These are phyloP conservation scores for Petaurus breviceps DNA, from an alignment of 2,113 vertebrate species.

Conservation along the genomic window DNA sequence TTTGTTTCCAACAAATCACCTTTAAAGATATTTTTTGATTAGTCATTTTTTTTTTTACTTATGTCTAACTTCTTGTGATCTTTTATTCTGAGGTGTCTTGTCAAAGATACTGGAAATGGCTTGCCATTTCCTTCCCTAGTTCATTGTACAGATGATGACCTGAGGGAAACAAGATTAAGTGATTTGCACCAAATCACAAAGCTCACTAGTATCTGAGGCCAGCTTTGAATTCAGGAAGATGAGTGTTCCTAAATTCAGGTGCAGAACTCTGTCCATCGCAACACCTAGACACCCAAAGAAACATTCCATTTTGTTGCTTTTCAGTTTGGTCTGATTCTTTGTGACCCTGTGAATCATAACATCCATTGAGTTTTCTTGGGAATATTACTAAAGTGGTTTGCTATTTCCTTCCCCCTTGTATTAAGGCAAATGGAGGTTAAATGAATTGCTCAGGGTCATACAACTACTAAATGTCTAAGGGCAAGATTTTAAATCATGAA, in stretches of 20 bases:
- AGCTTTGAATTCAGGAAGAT: background rate
- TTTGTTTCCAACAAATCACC: background rate
- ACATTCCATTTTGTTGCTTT: too few species aligned
- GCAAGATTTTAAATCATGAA: background rate
- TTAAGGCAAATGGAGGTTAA: background rate
- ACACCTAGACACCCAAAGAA: too few species aligned
- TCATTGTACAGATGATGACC: background rate
- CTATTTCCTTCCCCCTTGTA: too few species aligned
- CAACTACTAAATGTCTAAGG: background rate
- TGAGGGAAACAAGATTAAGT: background rate
- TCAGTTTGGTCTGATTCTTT: too few species aligned
- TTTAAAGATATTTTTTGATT: background rate
- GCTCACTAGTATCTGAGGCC: background rate
- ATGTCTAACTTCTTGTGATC: background rate
- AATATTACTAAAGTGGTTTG: too few species aligned
- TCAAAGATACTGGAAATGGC: background rate
- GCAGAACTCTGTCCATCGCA: too few species aligned
- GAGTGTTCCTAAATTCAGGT: too few species aligned
- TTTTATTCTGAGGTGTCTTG: background rate
- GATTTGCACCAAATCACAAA: background rate
- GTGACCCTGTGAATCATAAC: too few species aligned
- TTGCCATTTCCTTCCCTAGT: background rate
- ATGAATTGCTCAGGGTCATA: background rate
- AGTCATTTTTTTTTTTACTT: background rate
- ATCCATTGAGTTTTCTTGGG: too few species aligned